Evolutionary conservation across 2,888 invertebrate species (phyloP).

Genomic region (Eremobia ochroleuca): DNA sequence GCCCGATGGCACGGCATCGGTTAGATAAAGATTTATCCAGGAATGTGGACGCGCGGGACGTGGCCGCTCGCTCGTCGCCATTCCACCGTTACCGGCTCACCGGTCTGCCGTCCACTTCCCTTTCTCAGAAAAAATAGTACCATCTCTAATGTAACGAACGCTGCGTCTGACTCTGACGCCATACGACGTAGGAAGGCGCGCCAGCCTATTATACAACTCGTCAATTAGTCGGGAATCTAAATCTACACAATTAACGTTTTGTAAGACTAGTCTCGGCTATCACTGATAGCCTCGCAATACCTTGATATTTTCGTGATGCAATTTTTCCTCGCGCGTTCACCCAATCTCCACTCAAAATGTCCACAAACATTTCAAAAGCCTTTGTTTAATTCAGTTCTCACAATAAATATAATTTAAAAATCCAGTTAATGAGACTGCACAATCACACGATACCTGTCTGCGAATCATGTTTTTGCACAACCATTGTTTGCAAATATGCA

Average conservation of each 20-base stretch:
- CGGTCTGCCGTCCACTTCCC: conserved; percentile 73
- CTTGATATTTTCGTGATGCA: conserved; percentile 59
- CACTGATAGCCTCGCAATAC: conserved; percentile 39
- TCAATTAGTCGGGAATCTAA: conserved; percentile 57
- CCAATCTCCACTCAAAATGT: conserved; percentile 52
- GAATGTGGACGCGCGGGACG: conserved; percentile 76
- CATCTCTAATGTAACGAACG: conserved; percentile 61
- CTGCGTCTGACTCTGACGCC: conserved; percentile 59
- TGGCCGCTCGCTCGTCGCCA: conserved; percentile 71
- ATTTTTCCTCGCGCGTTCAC: conserved; percentile 51
- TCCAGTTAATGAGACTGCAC: conserved; percentile 72
- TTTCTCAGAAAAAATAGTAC: conserved; percentile 69
- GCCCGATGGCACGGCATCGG: conserved; percentile 60
- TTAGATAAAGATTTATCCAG: conserved; percentile 77
- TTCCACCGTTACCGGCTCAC: conserved; percentile 75
- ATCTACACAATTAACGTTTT: conserved; percentile 46
- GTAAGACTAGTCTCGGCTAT: conserved; percentile 38
- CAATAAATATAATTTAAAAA: conserved; percentile 68
- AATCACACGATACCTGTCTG: conserved; percentile 74
- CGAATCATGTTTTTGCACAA: conserved; percentile 78
- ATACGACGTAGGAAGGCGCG: conserved; percentile 59
- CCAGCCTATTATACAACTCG: conserved; percentile 44
- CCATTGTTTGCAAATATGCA: conserved; percentile 79
- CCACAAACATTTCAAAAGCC: conserved; percentile 69
- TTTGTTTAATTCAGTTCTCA: conserved; percentile 76